Percentiles rank a stretch among this genome's conserved stretches.
These are phyloP conservation scores for Microcaecilia unicolor DNA, from an alignment of 2,797 vertebrate genomes.

Conservation along the genomic window DNA sequence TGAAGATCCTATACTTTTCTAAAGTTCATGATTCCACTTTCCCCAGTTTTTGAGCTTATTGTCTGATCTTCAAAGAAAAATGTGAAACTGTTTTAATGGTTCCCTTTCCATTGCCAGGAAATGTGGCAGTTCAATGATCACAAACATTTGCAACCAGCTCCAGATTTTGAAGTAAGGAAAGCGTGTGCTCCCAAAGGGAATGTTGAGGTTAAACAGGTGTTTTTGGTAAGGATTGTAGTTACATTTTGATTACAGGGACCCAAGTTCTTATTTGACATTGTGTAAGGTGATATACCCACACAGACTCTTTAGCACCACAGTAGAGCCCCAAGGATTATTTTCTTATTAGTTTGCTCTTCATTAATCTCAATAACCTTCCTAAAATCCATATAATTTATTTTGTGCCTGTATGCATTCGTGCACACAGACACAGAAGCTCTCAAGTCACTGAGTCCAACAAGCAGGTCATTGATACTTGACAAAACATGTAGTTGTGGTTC, in stretches of 20 bases:
- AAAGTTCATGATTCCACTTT: too few relatives aligned
- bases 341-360: slow-evolving; percentile 39
- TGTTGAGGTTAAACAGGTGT: slow-evolving; percentile 40
- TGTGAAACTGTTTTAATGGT: too few relatives aligned
- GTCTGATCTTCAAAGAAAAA: too few relatives aligned
- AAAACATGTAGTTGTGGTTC: slow-evolving; percentile 1
- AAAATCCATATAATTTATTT: too few relatives aligned
- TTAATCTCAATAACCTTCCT: slow-evolving; percentile 35
- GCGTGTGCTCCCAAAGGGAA: slow-evolving; percentile 10
- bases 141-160: too few relatives aligned
- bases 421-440: slow-evolving; percentile 1
- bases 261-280: slow-evolving; percentile 39
- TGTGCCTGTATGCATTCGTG: neutral
- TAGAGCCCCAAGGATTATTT: slow-evolving; percentile 22
- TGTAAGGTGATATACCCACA: slow-evolving; percentile 35
- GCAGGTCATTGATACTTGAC: slow-evolving; percentile 1
- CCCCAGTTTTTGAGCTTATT: too few relatives aligned
- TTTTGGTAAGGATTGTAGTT: slow-evolving; percentile 43
- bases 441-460: slow-evolving; percentile 5
- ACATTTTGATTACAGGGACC: slow-evolving; percentile 42
- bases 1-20: too few relatives aligned
- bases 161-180: neutral
- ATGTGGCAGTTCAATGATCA: too few relatives aligned
- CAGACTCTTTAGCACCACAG: slow-evolving; percentile 15
- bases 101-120: too few relatives aligned